Evolutionary conservation across 2,113 vertebrate genomes (phyloP).

Genomic region (mouse (Mus musculus)): GRCm39 chr6:122840001-122840500

Average conservation of each 20-base stretch:
- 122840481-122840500: neutral
- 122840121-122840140: neutral
- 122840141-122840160: neutral
- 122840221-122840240: neutral
- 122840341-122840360: neutral
- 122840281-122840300: slow-evolving; percentile 24
- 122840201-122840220: slow-evolving; percentile 9
- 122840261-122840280: neutral
- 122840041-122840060: neutral
- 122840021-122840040: neutral
- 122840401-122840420: neutral
- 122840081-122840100: neutral
- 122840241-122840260: neutral
- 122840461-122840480: neutral
- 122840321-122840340: neutral
- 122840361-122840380: neutral
- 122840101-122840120: neutral
- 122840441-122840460: neutral
- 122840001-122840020: neutral
- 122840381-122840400: slow-evolving; percentile 18
- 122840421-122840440: slow-evolving; percentile 32
- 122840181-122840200: slow-evolving; percentile 5
- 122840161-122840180: neutral
- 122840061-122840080: neutral
- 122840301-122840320: neutral